Base-by-base conservation (phyloP, 2,888 invertebrate genomes). In the Papilio demoleus region DNA sequence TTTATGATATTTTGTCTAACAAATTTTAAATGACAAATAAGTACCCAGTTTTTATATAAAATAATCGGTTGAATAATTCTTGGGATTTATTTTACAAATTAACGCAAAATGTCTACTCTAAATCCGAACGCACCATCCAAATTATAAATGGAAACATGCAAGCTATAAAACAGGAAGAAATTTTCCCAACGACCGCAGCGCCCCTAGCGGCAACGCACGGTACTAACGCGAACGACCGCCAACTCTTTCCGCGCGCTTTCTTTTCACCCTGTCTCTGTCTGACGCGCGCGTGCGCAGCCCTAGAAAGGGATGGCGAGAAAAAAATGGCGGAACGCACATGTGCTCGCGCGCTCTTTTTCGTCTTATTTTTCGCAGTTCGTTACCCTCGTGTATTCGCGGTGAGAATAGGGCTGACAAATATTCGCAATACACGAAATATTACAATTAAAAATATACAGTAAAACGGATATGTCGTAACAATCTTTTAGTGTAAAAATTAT, bases 331-430 rank as follows among this genome's bases (percentile, higher is more conserved):
- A 85, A 89, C 89, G 88, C 90, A 91, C 90, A 91, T 91, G 91
- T 92, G 92, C 90, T 85, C 87, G 81, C 75, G 87, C 83, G 86
- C 80, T 77, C 75, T 81, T 84, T 82, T 89, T 91, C 86, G 88
- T 88, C 85, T 90, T 92, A 84, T 90, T 92, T 91, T 92, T 92
- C 85, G 90, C 86, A 83, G 90, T 87, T 90, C 90, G 84, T 90
- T 92, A 82, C 81, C 89, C 91, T 85, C 83, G 86, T 84, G 85
- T 88, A 88, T 90, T 89, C 86, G 87, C 80, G 76, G 56, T 67
- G 65, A n/a, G 47, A 27, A 40, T 53, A 69, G 68, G 68, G 68
- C 38, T 69, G 68, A 60, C 68, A 40, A 47, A 27, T 40, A 62
- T 66, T 60, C 24, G 5, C 17, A 27, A n/a, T 34, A 19, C 8